phyloP scores from a whole-genome alignment of 2,888 invertebrate genomes.

The Alsophila aescularia region DNA sequence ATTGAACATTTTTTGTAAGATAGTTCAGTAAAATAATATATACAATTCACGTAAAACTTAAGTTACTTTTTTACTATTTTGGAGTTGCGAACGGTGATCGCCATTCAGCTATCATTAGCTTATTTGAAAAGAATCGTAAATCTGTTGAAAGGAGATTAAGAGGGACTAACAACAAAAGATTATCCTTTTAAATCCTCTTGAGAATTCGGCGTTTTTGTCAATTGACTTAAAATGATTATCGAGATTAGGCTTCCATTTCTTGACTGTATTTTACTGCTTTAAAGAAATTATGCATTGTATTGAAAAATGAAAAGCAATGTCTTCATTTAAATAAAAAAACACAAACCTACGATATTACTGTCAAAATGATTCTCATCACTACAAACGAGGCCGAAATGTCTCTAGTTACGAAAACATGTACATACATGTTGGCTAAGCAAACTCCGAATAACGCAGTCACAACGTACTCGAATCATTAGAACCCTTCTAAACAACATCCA shows the following conservation, averaged over 20 bases:
- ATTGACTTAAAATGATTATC: slow-evolving; percentile 16
- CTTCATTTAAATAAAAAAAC: too few species aligned
- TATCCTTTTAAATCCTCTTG: slow-evolving; percentile 13
- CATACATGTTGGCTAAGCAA: too few species aligned
- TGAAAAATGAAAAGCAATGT: too few species aligned
- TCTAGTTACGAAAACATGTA: too few species aligned
- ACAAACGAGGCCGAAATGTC: too few species aligned
- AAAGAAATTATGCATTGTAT: too few species aligned
- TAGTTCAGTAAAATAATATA: neutral
- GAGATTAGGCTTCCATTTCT: slow-evolving; percentile 8
- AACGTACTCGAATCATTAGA: neutral
- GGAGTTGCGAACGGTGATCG: neutral
- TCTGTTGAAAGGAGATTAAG: slow-evolving; percentile 9
- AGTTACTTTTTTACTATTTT: neutral
- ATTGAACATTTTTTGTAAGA: too few species aligned
- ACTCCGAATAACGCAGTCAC: too few species aligned
- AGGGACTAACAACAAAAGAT: slow-evolving; percentile 7
- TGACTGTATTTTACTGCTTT: slow-evolving; percentile 1
- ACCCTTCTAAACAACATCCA: slow-evolving; percentile 13
- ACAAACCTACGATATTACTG: too few species aligned
- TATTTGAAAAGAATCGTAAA: neutral
- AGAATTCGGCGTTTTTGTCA: slow-evolving; percentile 5
- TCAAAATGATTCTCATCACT: too few species aligned
- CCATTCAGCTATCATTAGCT: neutral
- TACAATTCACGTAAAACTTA: too few species aligned